These are phyloP conservation scores for Hippopotamus amphibius DNA, from an alignment of 2,113 vertebrate species.

Conservation along the genomic window DNA sequence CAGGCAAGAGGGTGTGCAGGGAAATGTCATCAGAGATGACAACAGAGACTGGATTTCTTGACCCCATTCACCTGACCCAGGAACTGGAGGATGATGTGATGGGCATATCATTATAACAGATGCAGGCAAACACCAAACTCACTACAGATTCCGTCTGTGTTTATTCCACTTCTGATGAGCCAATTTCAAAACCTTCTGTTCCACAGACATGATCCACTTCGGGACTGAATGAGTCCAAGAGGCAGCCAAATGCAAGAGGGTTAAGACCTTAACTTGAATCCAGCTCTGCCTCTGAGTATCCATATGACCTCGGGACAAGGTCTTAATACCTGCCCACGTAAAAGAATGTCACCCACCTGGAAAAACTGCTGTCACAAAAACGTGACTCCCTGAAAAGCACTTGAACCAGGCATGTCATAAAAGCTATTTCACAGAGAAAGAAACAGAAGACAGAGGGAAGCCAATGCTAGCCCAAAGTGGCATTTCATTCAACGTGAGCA, in stretches of 20 bases:
- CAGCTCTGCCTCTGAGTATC: background rate
- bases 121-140: background rate
- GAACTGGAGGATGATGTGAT: background rate
- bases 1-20: background rate
- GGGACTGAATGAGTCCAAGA: background rate
- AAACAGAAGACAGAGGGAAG: background rate
- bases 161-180: background rate
- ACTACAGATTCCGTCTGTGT: background rate
- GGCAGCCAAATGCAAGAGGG: background rate
- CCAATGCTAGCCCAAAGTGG: background rate
- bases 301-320: background rate
- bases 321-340: background rate
- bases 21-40: background rate
- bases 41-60: background rate
- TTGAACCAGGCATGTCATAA: background rate
- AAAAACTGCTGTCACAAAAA: background rate
- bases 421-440: background rate
- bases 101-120: background rate
- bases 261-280: background rate
- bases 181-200: background rate
- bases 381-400: background rate
- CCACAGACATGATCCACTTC: background rate
- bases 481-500: background rate
- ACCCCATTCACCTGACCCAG: background rate
- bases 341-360: background rate